These are phyloP conservation scores for Aptenodytes patagonicus DNA, from an alignment of 2,113 vertebrate genomes.

Conservation along the genomic window DNA sequence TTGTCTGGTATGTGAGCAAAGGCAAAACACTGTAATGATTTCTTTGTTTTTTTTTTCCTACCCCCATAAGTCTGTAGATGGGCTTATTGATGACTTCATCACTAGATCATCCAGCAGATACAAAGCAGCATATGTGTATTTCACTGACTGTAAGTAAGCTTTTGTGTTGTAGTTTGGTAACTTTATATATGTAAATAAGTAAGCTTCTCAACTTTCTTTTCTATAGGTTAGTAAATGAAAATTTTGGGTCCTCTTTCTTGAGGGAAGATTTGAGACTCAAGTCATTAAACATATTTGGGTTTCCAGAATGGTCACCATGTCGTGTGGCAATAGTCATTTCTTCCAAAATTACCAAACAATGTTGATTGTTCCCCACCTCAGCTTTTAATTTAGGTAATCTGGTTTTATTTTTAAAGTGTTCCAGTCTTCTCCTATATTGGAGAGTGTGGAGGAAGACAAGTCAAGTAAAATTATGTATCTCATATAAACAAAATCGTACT, in stretches of 20 bases:
- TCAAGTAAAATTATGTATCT: not conserved
- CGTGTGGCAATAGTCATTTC: not conserved
- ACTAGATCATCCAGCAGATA: slow-evolving; percentile 85
- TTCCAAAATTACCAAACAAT: not conserved
- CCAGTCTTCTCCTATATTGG: not conserved
- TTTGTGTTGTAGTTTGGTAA: not conserved
- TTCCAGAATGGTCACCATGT: not conserved
- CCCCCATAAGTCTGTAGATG: slow-evolving; percentile 84
- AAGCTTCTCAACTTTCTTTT: not conserved
- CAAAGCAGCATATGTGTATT: slow-evolving; percentile 93
- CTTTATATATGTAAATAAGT: not conserved
- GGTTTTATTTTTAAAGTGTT: not conserved
- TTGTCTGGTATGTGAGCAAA: not conserved
- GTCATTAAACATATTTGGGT: not conserved
- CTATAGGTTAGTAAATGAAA: not conserved
- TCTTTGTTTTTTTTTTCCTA: not conserved
- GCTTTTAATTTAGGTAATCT: not conserved
- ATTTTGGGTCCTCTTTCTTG: not conserved
- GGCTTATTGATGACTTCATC: slow-evolving; percentile 89
- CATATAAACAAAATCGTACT: not conserved
- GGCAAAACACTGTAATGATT: not conserved
- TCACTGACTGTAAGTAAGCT: slow-evolving; percentile 92
- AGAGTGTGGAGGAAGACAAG: not conserved
- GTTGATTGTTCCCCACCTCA: not conserved
- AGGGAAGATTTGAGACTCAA: not conserved